Percentiles rank a stretch among this genome's conserved stretches.
Evolutionary conservation across 2,797 vertebrate genomes (phyloP).

Genomic region (Diplodus sargus): DNA sequence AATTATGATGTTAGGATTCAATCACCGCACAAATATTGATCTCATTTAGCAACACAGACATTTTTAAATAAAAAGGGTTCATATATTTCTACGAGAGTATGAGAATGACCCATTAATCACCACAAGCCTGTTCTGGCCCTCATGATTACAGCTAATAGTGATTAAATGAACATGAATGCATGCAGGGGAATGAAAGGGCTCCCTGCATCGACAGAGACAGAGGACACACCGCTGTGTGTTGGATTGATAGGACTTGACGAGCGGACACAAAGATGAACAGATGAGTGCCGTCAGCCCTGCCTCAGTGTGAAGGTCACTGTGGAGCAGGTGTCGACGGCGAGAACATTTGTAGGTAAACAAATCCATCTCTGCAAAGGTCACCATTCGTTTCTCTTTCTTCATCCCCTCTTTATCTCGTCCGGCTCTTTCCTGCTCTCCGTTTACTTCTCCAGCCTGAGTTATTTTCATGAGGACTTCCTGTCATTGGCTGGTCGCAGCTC

Average conservation of each 20-base stretch:
- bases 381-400: conserved; percentile 83
- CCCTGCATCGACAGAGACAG: neutral
- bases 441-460: conserved; percentile 46
- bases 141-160: conserved; percentile 49
- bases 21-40: conserved; percentile 3
- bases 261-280: conserved; percentile 81
- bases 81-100: neutral
- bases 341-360: conserved; percentile 91
- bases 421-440: conserved; percentile 29
- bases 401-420: conserved; percentile 3
- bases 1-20: conserved; percentile 6
- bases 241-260: conserved; percentile 54
- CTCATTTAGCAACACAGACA: neutral
- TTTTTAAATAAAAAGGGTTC: neutral
- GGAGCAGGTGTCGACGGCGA: conserved; percentile 83
- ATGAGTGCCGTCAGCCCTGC: conserved; percentile 87
- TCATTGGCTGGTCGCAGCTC: conserved; percentile 79
- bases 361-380: conserved; percentile 97
- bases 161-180: conserved; percentile 77
- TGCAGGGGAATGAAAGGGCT: conserved; percentile 25
- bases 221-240: neutral
- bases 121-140: neutral
- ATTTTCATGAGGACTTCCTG: conserved; percentile 87
- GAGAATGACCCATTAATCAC: neutral
- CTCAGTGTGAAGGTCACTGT: conserved; percentile 90